Conservation (phyloP, 2,888 invertebrate species). For the Anoncus sp. region DNA sequence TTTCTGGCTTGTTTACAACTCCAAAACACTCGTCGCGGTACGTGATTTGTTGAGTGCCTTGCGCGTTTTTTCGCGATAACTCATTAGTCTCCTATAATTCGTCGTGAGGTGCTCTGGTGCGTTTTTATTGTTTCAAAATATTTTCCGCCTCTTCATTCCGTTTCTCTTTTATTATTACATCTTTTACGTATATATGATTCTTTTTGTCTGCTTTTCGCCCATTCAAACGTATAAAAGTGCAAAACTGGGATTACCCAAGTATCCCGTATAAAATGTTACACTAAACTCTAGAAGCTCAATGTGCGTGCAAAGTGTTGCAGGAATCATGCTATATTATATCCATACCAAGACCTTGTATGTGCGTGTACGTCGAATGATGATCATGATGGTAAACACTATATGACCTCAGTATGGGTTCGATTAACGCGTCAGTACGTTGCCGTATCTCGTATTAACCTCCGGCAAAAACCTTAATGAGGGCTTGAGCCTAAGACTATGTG, state of each 20-base stretch:
- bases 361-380: slow-evolving; percentile 43
- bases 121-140: slow-evolving; percentile 6
- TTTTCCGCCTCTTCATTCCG: neutral
- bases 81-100: slow-evolving; percentile 52
- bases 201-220: neutral
- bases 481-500: slow-evolving; percentile 55
- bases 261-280: slow-evolving; percentile 7
- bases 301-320: neutral
- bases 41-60: slow-evolving; percentile 52
- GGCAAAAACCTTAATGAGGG: slow-evolving; percentile 68
- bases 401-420: slow-evolving; percentile 65
- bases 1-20: slow-evolving; percentile 51
- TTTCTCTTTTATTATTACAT: slow-evolving; percentile 1
- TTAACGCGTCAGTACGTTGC: slow-evolving; percentile 67
- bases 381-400: slow-evolving; percentile 59
- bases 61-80: slow-evolving; percentile 35
- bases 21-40: slow-evolving; percentile 36
- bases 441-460: slow-evolving; percentile 66
- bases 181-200: neutral
- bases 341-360: too few species aligned
- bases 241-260: neutral
- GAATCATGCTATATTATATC: neutral
- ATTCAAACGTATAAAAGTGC: neutral
- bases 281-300: slow-evolving; percentile 11
- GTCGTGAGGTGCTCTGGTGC: slow-evolving; percentile 16